Base-by-base conservation (phyloP, 2,888 invertebrate species). In the Heliconius ismenius region DNA sequence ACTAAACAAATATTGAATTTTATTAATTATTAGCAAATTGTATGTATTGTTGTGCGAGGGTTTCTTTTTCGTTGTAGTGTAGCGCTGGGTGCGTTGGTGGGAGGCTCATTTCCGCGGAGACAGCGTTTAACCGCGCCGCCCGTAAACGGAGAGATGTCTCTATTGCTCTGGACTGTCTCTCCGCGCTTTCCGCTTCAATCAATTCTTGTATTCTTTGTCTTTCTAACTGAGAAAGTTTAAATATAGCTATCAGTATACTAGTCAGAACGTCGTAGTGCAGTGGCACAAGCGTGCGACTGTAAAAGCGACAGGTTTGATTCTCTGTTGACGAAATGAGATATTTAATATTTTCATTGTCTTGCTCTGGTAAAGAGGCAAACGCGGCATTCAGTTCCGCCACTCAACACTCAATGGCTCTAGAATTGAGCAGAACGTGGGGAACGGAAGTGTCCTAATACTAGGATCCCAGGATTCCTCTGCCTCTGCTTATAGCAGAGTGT, bases 161-260 rank as follows among this genome's bases (percentile, higher is more conserved):
- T 60, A 87, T 72, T 1, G 84, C 84, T 26, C 83, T 84, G 6
- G 84, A 76, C 43, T 89, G 87, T 0, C 85, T 83, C 2, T 87
- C 87, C 7, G 79, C 79, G 0, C 84, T 82, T 11, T 93, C 92
- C 0, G 87, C 86, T 74, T 84, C 81, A 2, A 89, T 82, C 11
- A 86, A 83, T n/a, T 89, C 87, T 82, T 92, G 88, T 83, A 93
- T 76, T 76, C 91, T 85, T 83, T 90, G 88, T 72, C 92, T 87
- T 83, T 93, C 88, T 76, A 93, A 80, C 94, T 94, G 68, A 39
- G 7, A 24, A 67, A 36, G 7, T 13, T 9, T 36, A 4, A 64
- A 21, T 13, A n/a, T 64, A 43, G 15, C 43, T 32, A 26, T 28
- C n/a, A 28, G n/a, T 21, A 28, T 28, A 62, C 3, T 1, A 68